phyloP scores from a whole-genome alignment of 2,113 vertebrate genomes.

The Albula glossodonta region DNA sequence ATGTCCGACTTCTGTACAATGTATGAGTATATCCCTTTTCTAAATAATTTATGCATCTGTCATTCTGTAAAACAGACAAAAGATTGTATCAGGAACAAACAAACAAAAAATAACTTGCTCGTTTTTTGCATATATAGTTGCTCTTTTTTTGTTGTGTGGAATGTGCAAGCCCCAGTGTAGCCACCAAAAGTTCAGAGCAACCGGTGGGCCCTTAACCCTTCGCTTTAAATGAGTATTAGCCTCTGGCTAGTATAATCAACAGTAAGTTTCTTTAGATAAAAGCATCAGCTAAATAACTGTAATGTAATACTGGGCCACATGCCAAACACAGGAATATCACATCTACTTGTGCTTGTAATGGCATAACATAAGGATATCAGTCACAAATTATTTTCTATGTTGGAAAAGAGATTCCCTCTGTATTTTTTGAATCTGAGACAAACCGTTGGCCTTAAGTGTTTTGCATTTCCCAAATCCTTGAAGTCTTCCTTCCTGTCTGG shows the following conservation, averaged over 20 bases:
- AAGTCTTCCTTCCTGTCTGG: too few relatives aligned
- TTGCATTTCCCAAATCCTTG: neutral
- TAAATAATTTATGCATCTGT: neutral
- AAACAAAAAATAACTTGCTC: neutral
- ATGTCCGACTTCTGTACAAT: neutral
- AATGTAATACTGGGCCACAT: neutral
- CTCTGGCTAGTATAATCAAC: too few relatives aligned
- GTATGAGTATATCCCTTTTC: neutral
- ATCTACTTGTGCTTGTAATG: conserved; percentile 8
- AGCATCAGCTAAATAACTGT: too few relatives aligned
- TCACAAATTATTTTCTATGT: conserved; percentile 23
- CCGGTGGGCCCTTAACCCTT: too few relatives aligned
- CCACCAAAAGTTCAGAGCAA: too few relatives aligned
- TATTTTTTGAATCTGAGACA: too few relatives aligned
- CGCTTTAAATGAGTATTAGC: too few relatives aligned
- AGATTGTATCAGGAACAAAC: neutral
- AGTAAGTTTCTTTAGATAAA: too few relatives aligned
- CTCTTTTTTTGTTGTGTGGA: too few relatives aligned
- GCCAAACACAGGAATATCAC: conserved; percentile 31
- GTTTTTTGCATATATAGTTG: too few relatives aligned
- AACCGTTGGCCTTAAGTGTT: too few relatives aligned
- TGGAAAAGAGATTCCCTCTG: neutral
- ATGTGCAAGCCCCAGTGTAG: too few relatives aligned
- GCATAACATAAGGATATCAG: conserved; percentile 28
- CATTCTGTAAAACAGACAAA: neutral